These are phyloP conservation scores for Drosophila leonis DNA, from an alignment of 2,888 invertebrate genomes.

Conservation along the genomic window DNA sequence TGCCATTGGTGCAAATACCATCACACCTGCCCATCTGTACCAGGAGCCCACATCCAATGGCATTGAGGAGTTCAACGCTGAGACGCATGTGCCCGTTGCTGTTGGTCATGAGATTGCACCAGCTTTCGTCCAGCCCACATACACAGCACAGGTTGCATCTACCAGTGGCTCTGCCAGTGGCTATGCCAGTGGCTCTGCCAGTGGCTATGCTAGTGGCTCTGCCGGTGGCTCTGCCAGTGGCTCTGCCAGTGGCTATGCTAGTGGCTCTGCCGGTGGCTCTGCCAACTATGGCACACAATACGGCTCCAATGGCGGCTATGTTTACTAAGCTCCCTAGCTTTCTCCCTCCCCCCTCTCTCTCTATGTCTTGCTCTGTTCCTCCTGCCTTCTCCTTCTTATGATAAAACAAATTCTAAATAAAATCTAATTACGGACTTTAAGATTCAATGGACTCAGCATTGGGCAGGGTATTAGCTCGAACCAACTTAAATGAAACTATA, in stretches of 20 bases:
- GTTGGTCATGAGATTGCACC: slow-evolving; percentile 58
- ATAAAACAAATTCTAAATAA: slow-evolving; percentile 7
- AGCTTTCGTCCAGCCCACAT: slow-evolving; percentile 27
- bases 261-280: slow-evolving; percentile 8
- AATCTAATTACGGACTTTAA: neutral
- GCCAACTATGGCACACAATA: slow-evolving; percentile 76
- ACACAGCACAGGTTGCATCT: slow-evolving; percentile 22
- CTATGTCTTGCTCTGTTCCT: neutral
- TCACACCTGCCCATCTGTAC: slow-evolving; percentile 49
- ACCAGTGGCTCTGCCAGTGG: slow-evolving; percentile 57
- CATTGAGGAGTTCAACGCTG: slow-evolving; percentile 67
- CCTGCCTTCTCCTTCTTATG: neutral
- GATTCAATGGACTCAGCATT: neutral
- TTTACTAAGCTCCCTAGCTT: slow-evolving; percentile 69
- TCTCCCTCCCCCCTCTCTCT: neutral
- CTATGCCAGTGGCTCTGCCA: slow-evolving; percentile 54
- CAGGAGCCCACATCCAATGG: slow-evolving; percentile 66
- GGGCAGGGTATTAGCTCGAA: neutral
- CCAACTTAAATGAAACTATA: slow-evolving; percentile 1
- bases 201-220: slow-evolving; percentile 79
- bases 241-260: slow-evolving; percentile 14
- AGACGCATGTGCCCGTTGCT: slow-evolving; percentile 56
- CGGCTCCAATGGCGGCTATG: slow-evolving; percentile 83
- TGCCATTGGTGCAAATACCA: slow-evolving; percentile 38
- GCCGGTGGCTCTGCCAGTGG: slow-evolving; percentile 20